These are phyloP conservation scores for Sorex fumeus DNA, from an alignment of 2,113 vertebrate species.

Conservation along the genomic window DNA sequence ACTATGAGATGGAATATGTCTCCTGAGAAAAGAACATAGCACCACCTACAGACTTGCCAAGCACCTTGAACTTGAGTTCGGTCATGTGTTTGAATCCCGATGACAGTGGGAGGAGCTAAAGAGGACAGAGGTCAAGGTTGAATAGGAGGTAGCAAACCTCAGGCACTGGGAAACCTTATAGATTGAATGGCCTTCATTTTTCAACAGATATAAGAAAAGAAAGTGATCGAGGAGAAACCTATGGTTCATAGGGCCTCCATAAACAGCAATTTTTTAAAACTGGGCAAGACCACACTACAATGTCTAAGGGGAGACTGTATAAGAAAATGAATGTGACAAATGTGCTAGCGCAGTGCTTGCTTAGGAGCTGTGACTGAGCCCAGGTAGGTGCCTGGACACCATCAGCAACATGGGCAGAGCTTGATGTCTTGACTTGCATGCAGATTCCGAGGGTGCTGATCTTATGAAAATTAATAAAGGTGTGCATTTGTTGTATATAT, in stretches of 20 bases:
- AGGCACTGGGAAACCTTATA: constrained; percentile 3
- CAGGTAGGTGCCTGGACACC: not conserved
- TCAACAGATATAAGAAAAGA: constrained; percentile 47
- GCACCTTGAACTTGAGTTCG: constrained; percentile 11
- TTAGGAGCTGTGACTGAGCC: not conserved
- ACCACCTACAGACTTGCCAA: constrained; percentile 23
- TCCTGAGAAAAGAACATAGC: constrained; percentile 45
- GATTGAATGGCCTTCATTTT: not conserved
- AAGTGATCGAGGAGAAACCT: not conserved
- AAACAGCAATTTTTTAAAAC: not conserved
- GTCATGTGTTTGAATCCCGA: constrained; percentile 3
- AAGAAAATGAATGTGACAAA: not conserved
- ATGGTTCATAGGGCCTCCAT: constrained; percentile 42
- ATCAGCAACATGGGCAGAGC: not conserved
- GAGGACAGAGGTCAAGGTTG: constrained; percentile 15
- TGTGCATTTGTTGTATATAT: not conserved
- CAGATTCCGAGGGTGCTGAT: not conserved
- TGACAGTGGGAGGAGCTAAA: constrained; percentile 26
- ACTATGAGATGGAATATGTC: not conserved
- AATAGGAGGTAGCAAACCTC: constrained; percentile 56
- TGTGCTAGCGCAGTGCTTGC: too few relatives aligned
- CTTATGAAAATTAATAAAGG: not conserved
- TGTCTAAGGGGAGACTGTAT: not conserved
- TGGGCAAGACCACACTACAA: not conserved
- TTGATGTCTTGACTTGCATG: not conserved